phyloP scores from a whole-genome alignment of 2,113 vertebrate genomes.

The Callaeas wilsoni region DNA sequence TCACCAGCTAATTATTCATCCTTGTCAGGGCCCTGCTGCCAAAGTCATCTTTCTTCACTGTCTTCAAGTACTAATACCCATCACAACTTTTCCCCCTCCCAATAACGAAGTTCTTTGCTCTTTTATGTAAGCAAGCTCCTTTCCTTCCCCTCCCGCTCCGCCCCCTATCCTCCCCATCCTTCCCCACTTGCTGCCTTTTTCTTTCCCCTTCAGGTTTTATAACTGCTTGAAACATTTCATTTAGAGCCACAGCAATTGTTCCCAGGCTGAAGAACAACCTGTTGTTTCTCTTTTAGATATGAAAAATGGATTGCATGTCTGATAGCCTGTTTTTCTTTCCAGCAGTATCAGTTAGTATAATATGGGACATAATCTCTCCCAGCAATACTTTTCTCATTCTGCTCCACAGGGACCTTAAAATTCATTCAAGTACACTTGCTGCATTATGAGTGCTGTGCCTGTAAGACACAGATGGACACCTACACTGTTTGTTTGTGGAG shows the following conservation, averaged over 20 bases:
- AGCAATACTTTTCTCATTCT: neutral
- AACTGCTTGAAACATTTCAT: neutral
- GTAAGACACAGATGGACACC: neutral
- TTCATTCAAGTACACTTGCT: neutral
- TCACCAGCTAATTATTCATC: neutral
- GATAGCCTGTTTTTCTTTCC: neutral
- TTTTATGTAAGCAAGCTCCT: neutral
- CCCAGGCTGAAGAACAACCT: neutral
- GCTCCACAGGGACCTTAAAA: neutral
- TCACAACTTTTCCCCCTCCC: neutral
- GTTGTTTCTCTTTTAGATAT: neutral
- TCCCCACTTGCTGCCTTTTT: too few relatives aligned
- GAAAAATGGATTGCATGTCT: neutral
- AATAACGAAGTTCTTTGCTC: neutral
- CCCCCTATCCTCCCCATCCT: too few relatives aligned
- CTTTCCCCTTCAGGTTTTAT: neutral
- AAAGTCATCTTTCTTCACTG: neutral
- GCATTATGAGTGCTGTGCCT: neutral
- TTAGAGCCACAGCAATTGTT: neutral
- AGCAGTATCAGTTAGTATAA: neutral
- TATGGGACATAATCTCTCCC: neutral
- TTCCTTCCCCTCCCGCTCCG: rapidly evolving
- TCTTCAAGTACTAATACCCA: neutral
- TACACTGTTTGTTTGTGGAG: neutral
- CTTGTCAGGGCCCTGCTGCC: neutral